Evolutionary conservation across 2,888 invertebrate genomes (phyloP).

Genomic region (Cheilosia urbana): DNA sequence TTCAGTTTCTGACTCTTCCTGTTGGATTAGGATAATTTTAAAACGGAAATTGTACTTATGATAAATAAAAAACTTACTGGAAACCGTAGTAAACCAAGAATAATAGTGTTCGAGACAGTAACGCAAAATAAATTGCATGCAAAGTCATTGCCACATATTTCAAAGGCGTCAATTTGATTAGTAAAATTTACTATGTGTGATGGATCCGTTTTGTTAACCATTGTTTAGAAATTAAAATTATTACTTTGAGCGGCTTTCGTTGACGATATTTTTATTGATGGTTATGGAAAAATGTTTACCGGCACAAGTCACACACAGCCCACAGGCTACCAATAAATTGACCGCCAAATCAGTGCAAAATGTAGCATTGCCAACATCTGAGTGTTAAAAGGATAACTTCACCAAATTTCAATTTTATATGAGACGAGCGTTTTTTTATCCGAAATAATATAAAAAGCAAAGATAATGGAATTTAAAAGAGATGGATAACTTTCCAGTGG

Average conservation of each 20-base stretch:
- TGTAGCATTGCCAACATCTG: too few relatives aligned
- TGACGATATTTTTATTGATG: neutral
- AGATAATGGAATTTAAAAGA: too few relatives aligned
- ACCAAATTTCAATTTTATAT: too few relatives aligned
- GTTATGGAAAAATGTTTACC: too few relatives aligned
- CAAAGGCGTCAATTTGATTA: conserved; percentile 85
- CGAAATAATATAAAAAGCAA: too few relatives aligned
- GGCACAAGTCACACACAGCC: too few relatives aligned
- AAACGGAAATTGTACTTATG: neutral
- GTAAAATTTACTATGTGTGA: conserved; percentile 84
- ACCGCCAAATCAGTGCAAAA: too few relatives aligned
- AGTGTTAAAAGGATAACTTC: too few relatives aligned
- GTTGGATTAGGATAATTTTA: conserved; percentile 11
- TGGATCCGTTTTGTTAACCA: conserved; percentile 81
- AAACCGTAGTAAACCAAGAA: conserved; percentile 85
- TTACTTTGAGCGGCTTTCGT: neutral
- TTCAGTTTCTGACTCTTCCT: conserved; percentile 85
- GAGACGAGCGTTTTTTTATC: neutral
- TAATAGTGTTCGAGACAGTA: conserved; percentile 85
- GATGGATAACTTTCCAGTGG: too few relatives aligned
- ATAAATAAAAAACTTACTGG: conserved; percentile 84
- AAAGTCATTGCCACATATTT: conserved; percentile 87
- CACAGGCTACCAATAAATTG: too few relatives aligned
- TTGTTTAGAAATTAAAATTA: conserved; percentile 46
- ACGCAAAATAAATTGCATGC: conserved; percentile 87